Evolutionary conservation across 2,113 vertebrate species (phyloP).

Genomic region (Columba janthina): DNA sequence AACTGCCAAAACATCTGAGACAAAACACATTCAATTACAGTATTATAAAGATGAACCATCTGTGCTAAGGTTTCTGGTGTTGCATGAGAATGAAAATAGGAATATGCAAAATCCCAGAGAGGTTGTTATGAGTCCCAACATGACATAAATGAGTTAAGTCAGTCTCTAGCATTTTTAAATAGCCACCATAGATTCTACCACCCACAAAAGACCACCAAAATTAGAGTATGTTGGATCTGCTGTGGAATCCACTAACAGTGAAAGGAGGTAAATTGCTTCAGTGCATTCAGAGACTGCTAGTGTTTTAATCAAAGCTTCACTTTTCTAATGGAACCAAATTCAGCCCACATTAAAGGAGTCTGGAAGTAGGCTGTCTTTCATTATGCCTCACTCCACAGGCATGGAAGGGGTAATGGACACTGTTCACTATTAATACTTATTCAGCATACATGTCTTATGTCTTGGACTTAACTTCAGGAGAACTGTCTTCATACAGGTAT

Average conservation of each 20-base stretch:
- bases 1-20: constrained; percentile 33
- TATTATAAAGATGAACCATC: constrained; percentile 45
- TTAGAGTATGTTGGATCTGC: not conserved
- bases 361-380: not conserved
- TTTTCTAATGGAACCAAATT: not conserved
- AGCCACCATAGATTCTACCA: not conserved
- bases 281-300: not conserved
- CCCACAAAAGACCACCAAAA: not conserved
- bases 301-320: not conserved
- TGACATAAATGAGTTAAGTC: not conserved
- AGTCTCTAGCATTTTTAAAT: not conserved
- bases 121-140: not conserved
- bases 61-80: constrained; percentile 2
- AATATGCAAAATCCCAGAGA: not conserved
- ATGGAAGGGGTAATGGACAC: not conserved
- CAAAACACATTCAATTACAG: constrained; percentile 3
- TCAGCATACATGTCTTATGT: not conserved
- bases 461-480: not conserved
- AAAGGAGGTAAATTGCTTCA: not conserved
- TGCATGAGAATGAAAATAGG: not conserved
- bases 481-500: not conserved
- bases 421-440: not conserved
- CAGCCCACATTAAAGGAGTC: not conserved
- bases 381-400: not conserved
- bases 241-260: not conserved